A percentile compares a stretch with the other conserved stretches of the same genome.
phyloP scores from a whole-genome alignment of 2,113 vertebrate genomes.

The Podilymbus podiceps region DNA sequence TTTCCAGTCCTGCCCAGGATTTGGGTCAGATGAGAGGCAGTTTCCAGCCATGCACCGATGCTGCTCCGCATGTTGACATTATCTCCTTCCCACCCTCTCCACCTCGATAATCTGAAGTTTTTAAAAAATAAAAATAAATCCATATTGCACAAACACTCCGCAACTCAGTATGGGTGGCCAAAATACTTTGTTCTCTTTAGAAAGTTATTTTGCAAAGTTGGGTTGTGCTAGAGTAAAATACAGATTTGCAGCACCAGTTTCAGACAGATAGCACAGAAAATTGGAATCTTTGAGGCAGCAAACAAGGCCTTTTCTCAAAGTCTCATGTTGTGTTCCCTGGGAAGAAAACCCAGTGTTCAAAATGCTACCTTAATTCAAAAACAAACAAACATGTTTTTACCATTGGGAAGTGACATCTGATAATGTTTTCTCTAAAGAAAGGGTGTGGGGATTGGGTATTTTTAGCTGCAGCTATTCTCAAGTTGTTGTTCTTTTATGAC shows the following conservation, averaged over 20 bases:
- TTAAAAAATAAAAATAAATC: background rate
- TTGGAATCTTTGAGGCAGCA: background rate
- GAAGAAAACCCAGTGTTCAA: background rate
- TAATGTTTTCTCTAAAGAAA: background rate
- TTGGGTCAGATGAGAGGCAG: fast-evolving
- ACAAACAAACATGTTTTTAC: background rate
- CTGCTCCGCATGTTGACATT: background rate
- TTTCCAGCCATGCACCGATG: background rate
- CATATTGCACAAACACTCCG: background rate
- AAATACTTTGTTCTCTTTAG: background rate
- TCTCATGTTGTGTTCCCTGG: background rate
- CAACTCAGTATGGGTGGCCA: background rate
- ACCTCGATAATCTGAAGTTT: background rate
- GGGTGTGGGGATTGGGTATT: background rate
- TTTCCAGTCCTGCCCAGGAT: background rate
- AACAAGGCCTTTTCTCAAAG: background rate
- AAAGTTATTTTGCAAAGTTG: background rate
- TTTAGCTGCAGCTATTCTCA: constrained; percentile 5
- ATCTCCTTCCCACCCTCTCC: background rate
- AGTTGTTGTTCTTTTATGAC: background rate
- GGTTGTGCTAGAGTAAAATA: background rate
- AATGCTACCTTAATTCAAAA: background rate
- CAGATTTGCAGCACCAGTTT: background rate
- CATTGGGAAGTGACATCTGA: background rate
- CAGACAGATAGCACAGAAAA: background rate